These are phyloP conservation scores for Rhinogobius similis DNA, from an alignment of 2,113 vertebrate genomes.

Conservation along the genomic window DNA sequence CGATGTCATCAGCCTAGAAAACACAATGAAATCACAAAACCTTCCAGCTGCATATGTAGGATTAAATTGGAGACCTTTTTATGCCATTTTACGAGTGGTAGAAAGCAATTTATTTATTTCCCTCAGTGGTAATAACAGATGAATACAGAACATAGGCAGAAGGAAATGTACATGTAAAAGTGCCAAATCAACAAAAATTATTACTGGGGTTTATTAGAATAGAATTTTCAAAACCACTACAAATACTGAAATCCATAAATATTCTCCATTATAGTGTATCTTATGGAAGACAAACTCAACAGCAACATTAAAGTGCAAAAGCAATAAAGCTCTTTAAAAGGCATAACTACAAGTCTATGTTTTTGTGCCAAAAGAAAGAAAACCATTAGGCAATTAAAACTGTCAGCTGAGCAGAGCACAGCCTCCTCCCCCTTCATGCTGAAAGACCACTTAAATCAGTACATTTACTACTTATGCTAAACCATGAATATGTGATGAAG, in stretches of 20 bases:
- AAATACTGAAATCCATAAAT: neutral
- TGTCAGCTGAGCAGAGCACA: conserved; percentile 95
- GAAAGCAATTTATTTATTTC: no score
- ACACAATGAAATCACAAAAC: conserved; percentile 13
- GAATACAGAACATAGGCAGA: no score
- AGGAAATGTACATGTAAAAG: no score
- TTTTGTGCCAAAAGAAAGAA: conserved; percentile 72
- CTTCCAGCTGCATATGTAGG: neutral
- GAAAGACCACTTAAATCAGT: conserved; percentile 98
- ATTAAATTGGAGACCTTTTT: neutral
- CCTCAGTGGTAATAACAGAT: no score
- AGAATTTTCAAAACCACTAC: neutral
- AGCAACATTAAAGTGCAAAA: conserved; percentile 31
- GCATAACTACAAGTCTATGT: conserved; percentile 60
- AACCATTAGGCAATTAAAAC: conserved; percentile 90
- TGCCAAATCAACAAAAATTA: no score
- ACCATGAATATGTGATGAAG: conserved; percentile 99
- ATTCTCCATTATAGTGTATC: neutral
- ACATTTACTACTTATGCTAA: conserved; percentile 99
- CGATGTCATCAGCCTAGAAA: conserved; percentile 88
- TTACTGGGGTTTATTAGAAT: no score
- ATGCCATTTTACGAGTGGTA: neutral
- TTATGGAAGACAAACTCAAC: conserved; percentile 2
- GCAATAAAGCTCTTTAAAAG: conserved; percentile 1
- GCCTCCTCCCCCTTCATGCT: conserved; percentile 58